These are phyloP conservation scores for Piezodorus guildinii DNA, from an alignment of 1,140 invertebrate genomes.

Conservation along the genomic window DNA sequence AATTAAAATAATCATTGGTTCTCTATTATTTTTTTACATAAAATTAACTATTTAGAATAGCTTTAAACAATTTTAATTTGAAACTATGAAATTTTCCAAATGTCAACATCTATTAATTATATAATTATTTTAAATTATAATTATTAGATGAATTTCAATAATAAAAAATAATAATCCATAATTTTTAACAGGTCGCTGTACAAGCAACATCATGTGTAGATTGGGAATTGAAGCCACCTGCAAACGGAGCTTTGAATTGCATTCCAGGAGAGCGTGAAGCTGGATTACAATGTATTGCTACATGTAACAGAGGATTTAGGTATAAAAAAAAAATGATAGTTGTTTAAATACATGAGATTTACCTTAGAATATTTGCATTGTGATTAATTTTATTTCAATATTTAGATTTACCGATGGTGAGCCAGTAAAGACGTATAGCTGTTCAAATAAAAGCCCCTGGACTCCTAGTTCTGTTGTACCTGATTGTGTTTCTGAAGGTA, in stretches of 20 bases:
- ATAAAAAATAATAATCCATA: no score
- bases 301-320: constrained; percentile 73
- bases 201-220: constrained; percentile 89
- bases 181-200: constrained; percentile 50
- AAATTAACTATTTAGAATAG: background rate
- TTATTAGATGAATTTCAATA: no score
- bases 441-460: constrained; percentile 68
- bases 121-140: no score
- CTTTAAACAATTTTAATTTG: no score
- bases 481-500: constrained; percentile 85
- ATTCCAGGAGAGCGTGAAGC: constrained; percentile 59
- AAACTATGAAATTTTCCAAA: no score
- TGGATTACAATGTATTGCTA: constrained; percentile 77
- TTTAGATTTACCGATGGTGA: constrained; percentile 79
- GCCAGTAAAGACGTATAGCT: constrained; percentile 72
- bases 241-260: constrained; percentile 80
- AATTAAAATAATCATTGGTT: background rate
- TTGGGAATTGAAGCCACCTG: constrained; percentile 81
- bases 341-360: background rate
- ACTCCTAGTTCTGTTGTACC: constrained; percentile 74
- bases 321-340: constrained; percentile 1
- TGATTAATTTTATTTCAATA: background rate
- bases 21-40: background rate
- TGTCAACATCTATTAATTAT: no score
- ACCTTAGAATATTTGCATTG: background rate